Conservation (phyloP, 2,113 vertebrate genomes). For the Saimiri boliviensis region DNA sequence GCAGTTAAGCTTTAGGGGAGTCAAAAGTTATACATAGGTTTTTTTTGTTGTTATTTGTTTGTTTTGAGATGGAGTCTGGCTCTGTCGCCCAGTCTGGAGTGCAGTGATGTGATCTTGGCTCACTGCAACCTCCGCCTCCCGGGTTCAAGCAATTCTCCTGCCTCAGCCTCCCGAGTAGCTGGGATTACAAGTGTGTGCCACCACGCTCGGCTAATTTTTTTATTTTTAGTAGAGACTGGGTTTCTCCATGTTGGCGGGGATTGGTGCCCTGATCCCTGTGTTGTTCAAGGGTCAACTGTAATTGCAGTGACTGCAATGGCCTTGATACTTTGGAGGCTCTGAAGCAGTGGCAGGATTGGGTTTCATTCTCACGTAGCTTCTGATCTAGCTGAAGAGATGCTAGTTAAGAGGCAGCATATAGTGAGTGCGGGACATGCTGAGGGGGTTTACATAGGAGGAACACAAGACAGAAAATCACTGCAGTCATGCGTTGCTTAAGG, state of each 20-base stretch:
- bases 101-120: too few species aligned
- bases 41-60: background rate
- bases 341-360: background rate
- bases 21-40: background rate
- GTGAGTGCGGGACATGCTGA: background rate
- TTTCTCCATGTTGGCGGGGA: too few species aligned
- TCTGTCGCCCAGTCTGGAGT: too few species aligned
- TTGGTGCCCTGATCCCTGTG: too few species aligned
- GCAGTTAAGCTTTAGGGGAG: background rate
- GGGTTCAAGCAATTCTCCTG: too few species aligned
- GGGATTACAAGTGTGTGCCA: too few species aligned
- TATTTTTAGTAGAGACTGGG: too few species aligned
- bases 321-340: background rate
- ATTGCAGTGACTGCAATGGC: background rate
- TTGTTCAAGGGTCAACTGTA: background rate
- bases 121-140: too few species aligned
- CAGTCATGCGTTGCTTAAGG: background rate
- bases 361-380: background rate
- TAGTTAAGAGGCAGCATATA: background rate
- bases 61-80: too few species aligned
- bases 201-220: too few species aligned
- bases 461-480: too few species aligned
- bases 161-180: too few species aligned
- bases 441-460: background rate
- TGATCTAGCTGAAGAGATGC: background rate